Evolutionary conservation across 1,140 invertebrate species (phyloP).

Genomic region (Papilio polytes): DNA sequence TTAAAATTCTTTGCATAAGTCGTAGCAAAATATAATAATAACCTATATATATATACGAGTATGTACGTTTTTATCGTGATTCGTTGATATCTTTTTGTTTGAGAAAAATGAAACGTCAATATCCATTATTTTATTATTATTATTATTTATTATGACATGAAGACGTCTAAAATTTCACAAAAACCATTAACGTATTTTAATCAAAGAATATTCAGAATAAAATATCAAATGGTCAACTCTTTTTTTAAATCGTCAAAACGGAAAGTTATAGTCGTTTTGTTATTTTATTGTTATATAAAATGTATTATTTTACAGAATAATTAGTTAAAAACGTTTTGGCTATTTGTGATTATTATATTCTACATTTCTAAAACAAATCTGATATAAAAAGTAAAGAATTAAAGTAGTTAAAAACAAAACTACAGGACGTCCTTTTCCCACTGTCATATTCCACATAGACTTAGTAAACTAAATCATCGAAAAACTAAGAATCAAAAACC

Average conservation of each 20-base stretch:
- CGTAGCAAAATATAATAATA: not conserved
- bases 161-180: not conserved
- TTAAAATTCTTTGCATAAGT: too few relatives aligned
- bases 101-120: not conserved
- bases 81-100: slow-evolving; percentile 37
- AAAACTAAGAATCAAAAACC: slow-evolving; percentile 46
- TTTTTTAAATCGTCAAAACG: too few relatives aligned
- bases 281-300: not conserved
- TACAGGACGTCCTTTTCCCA: not conserved
- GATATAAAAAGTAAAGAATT: not conserved
- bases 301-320: not conserved
- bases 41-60: not conserved
- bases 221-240: not conserved
- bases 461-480: slow-evolving; percentile 38
- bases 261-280: too few relatives aligned
- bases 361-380: not conserved
- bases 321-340: too few relatives aligned
- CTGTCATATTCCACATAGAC: not conserved
- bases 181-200: not conserved
- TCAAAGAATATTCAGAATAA: not conserved
- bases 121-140: not conserved
- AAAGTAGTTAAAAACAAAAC: not conserved
- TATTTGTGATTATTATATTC: not conserved
- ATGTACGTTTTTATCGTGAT: not conserved
- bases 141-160: not conserved